Evolutionary conservation across 2,797 vertebrate species (phyloP).

Genomic region (Cyprinodon diabolis): DNA sequence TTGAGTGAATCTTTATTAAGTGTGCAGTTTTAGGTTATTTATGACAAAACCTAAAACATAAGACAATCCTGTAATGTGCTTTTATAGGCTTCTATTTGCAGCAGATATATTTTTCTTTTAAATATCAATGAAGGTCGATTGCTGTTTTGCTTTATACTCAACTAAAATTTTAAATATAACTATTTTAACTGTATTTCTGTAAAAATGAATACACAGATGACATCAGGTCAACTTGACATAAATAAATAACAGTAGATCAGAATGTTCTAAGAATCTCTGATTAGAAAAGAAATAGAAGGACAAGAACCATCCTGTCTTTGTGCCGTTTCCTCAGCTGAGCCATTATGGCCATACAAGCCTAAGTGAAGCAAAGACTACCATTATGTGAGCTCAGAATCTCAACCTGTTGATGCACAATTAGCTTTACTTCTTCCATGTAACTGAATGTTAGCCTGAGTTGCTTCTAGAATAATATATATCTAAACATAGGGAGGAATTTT

Average conservation of each 20-base stretch:
- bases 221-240: background rate
- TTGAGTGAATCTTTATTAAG: background rate
- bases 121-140: background rate
- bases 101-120: too few relatives aligned
- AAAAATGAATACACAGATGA: background rate
- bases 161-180: background rate
- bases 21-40: background rate
- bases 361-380: slow-evolving; percentile 53
- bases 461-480: background rate
- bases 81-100: background rate
- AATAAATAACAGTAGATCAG: background rate
- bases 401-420: slow-evolving; percentile 52
- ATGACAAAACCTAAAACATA: background rate
- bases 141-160: background rate
- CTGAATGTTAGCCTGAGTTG: slow-evolving; percentile 14
- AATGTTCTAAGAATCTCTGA: too few relatives aligned
- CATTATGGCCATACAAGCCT: slow-evolving; percentile 46
- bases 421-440: slow-evolving; percentile 31
- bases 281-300: slow-evolving; percentile 17
- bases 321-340: slow-evolving; percentile 33
- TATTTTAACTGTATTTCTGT: background rate
- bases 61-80: background rate
- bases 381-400: slow-evolving; percentile 43
- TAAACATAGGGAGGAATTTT: background rate
- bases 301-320: slow-evolving; percentile 17